Base-by-base conservation (phyloP, 2,113 vertebrate genomes). In the Onychorhynchus coronatus region DNA sequence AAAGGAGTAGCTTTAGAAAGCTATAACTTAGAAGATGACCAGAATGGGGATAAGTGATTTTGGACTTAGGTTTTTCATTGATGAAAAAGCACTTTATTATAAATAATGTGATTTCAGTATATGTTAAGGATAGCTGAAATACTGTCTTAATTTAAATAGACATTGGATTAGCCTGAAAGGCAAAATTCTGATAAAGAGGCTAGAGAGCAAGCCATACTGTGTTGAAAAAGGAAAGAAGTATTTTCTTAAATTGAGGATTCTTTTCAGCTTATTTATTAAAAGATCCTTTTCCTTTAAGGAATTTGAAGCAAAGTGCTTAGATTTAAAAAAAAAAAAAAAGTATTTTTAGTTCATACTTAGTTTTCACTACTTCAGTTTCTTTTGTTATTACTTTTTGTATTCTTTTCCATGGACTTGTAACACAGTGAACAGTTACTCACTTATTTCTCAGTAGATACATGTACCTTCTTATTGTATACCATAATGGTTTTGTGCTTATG, bases 1-100 rank as follows among this genome's bases (percentile, higher is more conserved):
- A 87, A 94, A 94, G 96, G 97, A 97, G 49, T 25, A 21, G 80
- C 86, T 74, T 71, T 12, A 74, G 89, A 97, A 79, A 77, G 63
- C 35, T 88, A 20, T 94, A 66, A 94, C 72, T 52, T 94, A 96
- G 93, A 97, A 88, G 89, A 95, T 84, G 88, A 97, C 50, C 52
- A 79, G 77, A 85, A 82, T 30, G 59, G 56, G 20, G 47, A 95
- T 58, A 89, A 70, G 17, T 94, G 88, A 91, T 86, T 76, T 89
- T 95, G 87, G 71, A 75, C 9, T 91, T 18, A 6, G 2, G 11
- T 47, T 73, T 81, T 88, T 77, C n/a, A 75, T 17, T 63, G 16
- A 79, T 72, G 30, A 65, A 74, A 61, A 53, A 83, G 22, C 67
- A 84, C 63, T 80, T 74, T 80, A 52, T n/a, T 39, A 25, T 67